Evolutionary conservation across 2,888 invertebrate genomes (phyloP).

Genomic region (Eupithecia exiguata): DNA sequence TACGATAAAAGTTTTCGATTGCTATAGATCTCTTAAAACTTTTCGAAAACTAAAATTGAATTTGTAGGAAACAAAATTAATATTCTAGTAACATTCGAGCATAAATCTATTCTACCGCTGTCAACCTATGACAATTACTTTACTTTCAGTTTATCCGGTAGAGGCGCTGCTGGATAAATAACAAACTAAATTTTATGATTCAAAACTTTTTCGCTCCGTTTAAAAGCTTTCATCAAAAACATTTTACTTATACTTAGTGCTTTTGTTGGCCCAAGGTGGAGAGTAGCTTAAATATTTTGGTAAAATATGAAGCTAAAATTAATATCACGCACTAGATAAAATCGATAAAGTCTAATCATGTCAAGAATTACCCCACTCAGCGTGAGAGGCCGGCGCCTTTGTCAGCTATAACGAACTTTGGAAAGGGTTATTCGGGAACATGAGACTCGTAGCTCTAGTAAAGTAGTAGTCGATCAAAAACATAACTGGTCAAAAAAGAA

Average conservation of each 20-base stretch:
- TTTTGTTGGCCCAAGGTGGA: background rate
- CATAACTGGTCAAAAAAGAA: background rate
- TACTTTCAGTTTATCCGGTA: no score
- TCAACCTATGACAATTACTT: no score
- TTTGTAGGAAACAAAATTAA: no score
- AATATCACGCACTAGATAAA: background rate
- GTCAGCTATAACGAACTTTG: constrained; percentile 33
- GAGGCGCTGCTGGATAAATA: no score
- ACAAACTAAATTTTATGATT: background rate
- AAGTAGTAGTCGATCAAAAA: background rate
- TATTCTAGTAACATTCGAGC: no score
- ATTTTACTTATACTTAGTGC: background rate
- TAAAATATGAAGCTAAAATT: background rate
- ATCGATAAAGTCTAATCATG: constrained; percentile 23
- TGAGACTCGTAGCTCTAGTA: constrained; percentile 20
- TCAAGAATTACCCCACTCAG: constrained; percentile 36
- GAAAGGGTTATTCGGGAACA: constrained; percentile 28
- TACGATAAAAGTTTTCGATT: no score
- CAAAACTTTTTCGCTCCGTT: background rate
- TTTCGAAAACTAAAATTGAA: no score
- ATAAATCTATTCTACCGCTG: no score
- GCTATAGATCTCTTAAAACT: no score
- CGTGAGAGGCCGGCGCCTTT: constrained; percentile 23
- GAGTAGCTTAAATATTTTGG: background rate
- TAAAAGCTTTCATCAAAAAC: background rate